A percentile compares a stretch with the other conserved stretches of the same genome.
phyloP scores from a whole-genome alignment of 2,113 vertebrate genomes.

The Sterna hirundo region DNA sequence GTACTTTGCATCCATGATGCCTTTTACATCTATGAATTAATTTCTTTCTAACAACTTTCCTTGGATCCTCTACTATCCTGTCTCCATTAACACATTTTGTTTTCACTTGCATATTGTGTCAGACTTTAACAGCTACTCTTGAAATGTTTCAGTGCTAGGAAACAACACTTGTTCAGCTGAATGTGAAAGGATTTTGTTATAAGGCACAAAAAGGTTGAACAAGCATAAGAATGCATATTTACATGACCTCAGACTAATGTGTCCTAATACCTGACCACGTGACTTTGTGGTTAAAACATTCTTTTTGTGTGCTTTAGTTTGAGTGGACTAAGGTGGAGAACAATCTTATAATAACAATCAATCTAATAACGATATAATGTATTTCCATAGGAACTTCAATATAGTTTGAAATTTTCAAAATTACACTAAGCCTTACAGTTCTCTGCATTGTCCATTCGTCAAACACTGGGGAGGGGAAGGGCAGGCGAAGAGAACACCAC shows the following conservation, averaged over 20 bases:
- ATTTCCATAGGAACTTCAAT: not conserved
- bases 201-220: not conserved
- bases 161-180: not conserved
- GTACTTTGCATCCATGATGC: not conserved
- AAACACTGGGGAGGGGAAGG: not conserved
- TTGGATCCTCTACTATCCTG: not conserved
- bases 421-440: not conserved
- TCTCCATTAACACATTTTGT: not conserved
- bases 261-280: not conserved
- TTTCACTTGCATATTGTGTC: not conserved
- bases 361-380: not conserved
- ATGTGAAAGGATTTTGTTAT: not conserved
- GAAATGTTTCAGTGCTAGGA: not conserved
- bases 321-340: not conserved
- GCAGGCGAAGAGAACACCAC: accelerated
- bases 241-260: not conserved
- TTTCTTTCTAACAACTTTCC: not conserved
- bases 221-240: not conserved
- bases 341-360: not conserved
- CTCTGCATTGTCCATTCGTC: not conserved
- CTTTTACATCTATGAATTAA: accelerated
- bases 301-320: not conserved
- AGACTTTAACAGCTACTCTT: not conserved
- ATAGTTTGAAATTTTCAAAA: not conserved
- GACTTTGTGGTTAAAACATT: not conserved